Percentiles rank a stretch among this genome's conserved stretches.
Conservation (phyloP, 1,140 invertebrate genomes). For the Drosophila kanapiae region DNA sequence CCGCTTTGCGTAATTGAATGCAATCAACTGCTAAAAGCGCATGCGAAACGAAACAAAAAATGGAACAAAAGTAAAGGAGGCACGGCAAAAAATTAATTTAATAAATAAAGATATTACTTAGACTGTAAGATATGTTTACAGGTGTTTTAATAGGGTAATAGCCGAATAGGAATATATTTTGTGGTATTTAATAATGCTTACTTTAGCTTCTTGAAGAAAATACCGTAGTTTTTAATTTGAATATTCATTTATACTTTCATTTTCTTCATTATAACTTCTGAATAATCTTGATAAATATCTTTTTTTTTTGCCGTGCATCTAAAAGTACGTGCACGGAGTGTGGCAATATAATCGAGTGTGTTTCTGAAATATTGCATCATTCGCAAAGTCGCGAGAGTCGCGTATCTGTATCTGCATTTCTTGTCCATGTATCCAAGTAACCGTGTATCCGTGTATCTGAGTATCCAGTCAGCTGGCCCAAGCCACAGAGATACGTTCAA, state of each 20-base stretch:
- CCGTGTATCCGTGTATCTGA: constrained; percentile 8
- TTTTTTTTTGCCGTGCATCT: constrained; percentile 7
- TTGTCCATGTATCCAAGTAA: constrained; percentile 1
- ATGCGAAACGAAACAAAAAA: constrained; percentile 19
- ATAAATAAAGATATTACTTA: not conserved
- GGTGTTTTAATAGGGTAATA: no score
- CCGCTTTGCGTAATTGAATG: constrained; percentile 38
- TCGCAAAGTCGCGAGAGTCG: constrained; percentile 26
- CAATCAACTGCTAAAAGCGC: constrained; percentile 13
- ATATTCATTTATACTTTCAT: no score
- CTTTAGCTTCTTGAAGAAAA: not conserved
- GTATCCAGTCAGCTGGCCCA: constrained; percentile 16
- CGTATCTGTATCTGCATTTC: constrained; percentile 35
- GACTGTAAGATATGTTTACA: no score
- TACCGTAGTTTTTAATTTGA: no score
- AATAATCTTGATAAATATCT: not conserved
- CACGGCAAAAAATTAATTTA: not conserved
- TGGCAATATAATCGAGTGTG: constrained; percentile 45
- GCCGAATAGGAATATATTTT: no score
- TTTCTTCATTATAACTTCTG: not conserved
- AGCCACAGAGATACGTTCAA: not conserved
- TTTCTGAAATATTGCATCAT: constrained; percentile 42
- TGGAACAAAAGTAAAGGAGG: constrained; percentile 7
- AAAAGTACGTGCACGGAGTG: constrained; percentile 20
- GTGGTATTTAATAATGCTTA: no score